Conservation (phyloP, 2,113 vertebrate genomes). For the Oreotrochilus melanogaster region DNA sequence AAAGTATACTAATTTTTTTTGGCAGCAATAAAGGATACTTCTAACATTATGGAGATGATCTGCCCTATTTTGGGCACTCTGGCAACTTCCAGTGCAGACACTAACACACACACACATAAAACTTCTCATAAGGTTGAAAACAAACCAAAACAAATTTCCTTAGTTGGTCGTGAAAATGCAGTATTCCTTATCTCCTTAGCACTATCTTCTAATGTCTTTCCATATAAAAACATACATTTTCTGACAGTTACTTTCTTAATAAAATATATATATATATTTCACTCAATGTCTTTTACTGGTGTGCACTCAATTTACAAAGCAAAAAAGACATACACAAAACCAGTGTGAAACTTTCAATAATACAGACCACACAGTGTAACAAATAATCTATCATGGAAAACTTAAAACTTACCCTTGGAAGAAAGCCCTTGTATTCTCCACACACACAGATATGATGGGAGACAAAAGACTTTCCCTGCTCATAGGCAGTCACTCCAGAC, state of each 20-base stretch:
- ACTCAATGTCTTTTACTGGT: background rate
- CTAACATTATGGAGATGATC: background rate
- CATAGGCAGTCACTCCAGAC: background rate
- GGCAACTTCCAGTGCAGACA: background rate
- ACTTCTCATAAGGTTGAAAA: background rate
- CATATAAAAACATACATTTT: background rate
- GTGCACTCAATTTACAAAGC: background rate
- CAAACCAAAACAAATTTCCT: background rate
- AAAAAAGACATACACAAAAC: background rate
- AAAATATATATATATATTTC: background rate
- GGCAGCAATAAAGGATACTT: accelerated
- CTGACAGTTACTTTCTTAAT: background rate
- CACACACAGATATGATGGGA: accelerated
- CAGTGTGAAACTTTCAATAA: background rate
- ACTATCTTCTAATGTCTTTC: background rate
- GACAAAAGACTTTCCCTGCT: background rate
- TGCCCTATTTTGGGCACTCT: background rate
- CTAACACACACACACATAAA: background rate
- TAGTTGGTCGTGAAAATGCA: background rate
- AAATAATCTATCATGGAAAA: background rate
- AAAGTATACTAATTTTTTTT: background rate
- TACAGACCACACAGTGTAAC: accelerated
- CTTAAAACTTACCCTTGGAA: background rate
- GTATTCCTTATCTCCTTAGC: background rate
- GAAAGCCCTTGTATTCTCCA: background rate